A percentile compares a stretch with the other conserved stretches of the same genome.
Evolutionary conservation across 1,140 invertebrate genomes (phyloP).

Genomic region (Bathynomus jamesi): DNA sequence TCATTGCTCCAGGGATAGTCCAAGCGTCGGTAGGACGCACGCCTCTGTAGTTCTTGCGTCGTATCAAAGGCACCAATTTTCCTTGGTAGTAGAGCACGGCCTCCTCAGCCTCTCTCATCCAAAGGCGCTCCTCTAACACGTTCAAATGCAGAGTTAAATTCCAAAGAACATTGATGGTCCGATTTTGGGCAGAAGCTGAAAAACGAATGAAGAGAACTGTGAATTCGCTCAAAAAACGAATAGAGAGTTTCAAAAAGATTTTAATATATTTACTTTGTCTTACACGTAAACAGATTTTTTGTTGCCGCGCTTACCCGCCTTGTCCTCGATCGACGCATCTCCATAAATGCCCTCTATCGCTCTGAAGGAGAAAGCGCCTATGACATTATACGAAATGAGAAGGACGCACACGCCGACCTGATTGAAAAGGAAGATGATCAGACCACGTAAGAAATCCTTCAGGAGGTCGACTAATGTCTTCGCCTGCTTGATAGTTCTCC

Average conservation of each 20-base stretch:
- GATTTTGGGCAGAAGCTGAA: slow-evolving; percentile 5
- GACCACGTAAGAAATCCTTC: neutral
- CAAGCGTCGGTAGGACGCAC: slow-evolving; percentile 22
- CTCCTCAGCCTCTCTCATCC: slow-evolving; percentile 15
- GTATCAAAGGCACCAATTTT: slow-evolving; percentile 18
- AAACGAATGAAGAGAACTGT: no score
- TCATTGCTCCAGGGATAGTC: slow-evolving; percentile 32
- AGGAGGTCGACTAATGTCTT: neutral
- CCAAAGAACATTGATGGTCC: slow-evolving; percentile 19
- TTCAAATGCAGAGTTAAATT: slow-evolving; percentile 29
- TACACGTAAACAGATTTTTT: no score
- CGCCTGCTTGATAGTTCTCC: neutral
- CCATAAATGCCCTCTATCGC: slow-evolving; percentile 24
- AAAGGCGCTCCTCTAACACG: slow-evolving; percentile 19
- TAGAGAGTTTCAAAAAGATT: no score
- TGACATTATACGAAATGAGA: slow-evolving; percentile 30
- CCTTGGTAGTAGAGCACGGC: slow-evolving; percentile 19
- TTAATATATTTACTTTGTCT: no score
- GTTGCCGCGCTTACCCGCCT: neutral
- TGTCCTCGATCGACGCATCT: slow-evolving; percentile 14
- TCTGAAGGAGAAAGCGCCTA: slow-evolving; percentile 34
- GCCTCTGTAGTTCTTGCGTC: slow-evolving; percentile 23
- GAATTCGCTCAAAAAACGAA: no score
- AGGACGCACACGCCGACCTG: slow-evolving; percentile 37
- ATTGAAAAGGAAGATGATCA: slow-evolving; percentile 9